phyloP scores from a whole-genome alignment of 1,140 invertebrate species.

The Hylaeus volcanicus region DNA sequence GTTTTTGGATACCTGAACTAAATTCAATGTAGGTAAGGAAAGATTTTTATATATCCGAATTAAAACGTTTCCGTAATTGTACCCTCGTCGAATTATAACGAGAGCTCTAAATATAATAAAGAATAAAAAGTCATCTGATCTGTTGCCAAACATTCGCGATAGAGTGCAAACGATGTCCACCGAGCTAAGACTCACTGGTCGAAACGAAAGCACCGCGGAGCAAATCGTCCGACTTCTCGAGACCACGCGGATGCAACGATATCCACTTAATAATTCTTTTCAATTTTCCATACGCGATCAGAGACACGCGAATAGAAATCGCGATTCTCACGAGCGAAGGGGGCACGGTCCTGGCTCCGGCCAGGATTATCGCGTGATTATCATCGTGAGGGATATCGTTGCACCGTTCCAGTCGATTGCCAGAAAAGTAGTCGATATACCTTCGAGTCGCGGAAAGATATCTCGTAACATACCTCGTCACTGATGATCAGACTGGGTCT shows the following conservation, averaged over 20 bases:
- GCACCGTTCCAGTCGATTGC: constrained; percentile 10
- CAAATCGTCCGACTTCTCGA: constrained; percentile 11
- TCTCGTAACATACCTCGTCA: constrained; percentile 89
- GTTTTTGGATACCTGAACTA: too few relatives aligned
- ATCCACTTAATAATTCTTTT: background rate
- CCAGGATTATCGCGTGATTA: too few relatives aligned
- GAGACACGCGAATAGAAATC: background rate
- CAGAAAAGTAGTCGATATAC: constrained; percentile 45
- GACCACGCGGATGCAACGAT: constrained; percentile 18
- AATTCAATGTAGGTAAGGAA: too few relatives aligned
- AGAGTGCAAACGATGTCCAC: too few relatives aligned
- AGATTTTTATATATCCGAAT: too few relatives aligned
- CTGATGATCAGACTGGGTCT: constrained; percentile 94
- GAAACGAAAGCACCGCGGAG: constrained; percentile 1
- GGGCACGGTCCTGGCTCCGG: background rate
- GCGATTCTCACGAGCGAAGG: background rate
- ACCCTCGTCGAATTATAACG: too few relatives aligned
- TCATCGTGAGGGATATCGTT: constrained; percentile 1
- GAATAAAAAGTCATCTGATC: too few relatives aligned
- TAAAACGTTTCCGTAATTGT: too few relatives aligned
- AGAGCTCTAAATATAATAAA: too few relatives aligned
- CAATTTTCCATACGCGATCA: background rate
- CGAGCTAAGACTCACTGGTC: too few relatives aligned
- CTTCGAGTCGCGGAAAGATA: constrained; percentile 10
- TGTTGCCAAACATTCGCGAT: too few relatives aligned